Conservation (phyloP, 2,888 invertebrate species). For the Scaptomyza caliginosa region DNA sequence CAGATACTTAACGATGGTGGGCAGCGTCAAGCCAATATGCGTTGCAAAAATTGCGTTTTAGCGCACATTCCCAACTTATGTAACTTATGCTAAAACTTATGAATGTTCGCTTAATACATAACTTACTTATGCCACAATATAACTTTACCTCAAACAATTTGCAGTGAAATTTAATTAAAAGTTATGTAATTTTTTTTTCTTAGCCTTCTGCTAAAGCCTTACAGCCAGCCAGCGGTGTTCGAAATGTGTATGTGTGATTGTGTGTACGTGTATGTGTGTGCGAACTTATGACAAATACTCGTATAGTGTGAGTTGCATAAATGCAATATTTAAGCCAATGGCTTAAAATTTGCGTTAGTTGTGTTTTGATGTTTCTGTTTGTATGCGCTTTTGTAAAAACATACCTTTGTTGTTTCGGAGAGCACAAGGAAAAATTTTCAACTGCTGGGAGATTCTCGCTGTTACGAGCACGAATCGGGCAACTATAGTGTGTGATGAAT, state of each 20-base stretch:
- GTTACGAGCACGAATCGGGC: slow-evolving; percentile 60
- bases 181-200: slow-evolving; percentile 70
- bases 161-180: slow-evolving; percentile 46
- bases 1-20: slow-evolving; percentile 27
- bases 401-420: slow-evolving; percentile 77
- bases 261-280: slow-evolving; percentile 24
- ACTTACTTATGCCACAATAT: slow-evolving; percentile 60
- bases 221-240: slow-evolving; percentile 51
- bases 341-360: slow-evolving; percentile 47
- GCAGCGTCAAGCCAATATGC: slow-evolving; percentile 17
- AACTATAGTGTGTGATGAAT: slow-evolving; percentile 33
- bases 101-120: slow-evolving; percentile 40
- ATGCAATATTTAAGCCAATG: slow-evolving; percentile 40
- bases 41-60: slow-evolving; percentile 40
- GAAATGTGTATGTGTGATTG: slow-evolving; percentile 28
- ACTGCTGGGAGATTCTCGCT: slow-evolving; percentile 54
- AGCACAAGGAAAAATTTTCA: slow-evolving; percentile 71
- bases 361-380: slow-evolving; percentile 36
- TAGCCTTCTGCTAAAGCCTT: slow-evolving; percentile 65
- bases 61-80: slow-evolving; percentile 61
- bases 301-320: slow-evolving; percentile 50
- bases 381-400: slow-evolving; percentile 50
- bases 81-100: slow-evolving; percentile 59
- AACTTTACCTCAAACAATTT: slow-evolving; percentile 44
- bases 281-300: slow-evolving; percentile 57